phyloP scores from a whole-genome alignment of 2,113 vertebrate genomes.

The Nyctereutes procyonoides region DNA sequence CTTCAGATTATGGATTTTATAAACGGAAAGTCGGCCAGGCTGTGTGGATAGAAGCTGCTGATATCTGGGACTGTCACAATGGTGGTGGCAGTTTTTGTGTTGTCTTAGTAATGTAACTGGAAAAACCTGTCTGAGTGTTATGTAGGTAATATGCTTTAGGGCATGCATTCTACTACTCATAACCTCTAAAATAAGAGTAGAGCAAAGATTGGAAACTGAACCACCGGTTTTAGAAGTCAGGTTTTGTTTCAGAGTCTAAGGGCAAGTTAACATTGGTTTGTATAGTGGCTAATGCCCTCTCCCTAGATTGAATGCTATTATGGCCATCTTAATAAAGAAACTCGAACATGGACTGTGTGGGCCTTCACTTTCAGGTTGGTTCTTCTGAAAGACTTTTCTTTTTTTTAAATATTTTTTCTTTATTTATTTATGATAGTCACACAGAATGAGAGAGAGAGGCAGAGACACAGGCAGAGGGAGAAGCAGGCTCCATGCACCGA shows the following conservation, averaged over 20 bases:
- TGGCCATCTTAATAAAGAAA: background rate
- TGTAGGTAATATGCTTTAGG: background rate
- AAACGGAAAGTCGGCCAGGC: background rate
- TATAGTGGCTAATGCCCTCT: background rate
- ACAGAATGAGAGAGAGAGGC: no score
- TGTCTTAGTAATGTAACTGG: conserved; percentile 47
- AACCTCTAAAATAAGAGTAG: conserved; percentile 24
- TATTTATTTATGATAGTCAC: no score
- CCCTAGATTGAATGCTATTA: background rate
- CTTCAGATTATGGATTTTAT: background rate
- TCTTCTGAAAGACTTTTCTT: conserved; percentile 41
- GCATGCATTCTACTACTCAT: background rate
- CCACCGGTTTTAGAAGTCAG: background rate
- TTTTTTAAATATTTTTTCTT: no score
- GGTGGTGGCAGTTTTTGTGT: background rate
- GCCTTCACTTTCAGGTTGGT: background rate
- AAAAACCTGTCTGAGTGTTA: conserved; percentile 31
- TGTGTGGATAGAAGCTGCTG: background rate
- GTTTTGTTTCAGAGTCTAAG: conserved; percentile 15
- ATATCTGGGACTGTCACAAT: background rate
- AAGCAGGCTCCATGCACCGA: no score
- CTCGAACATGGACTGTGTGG: background rate
- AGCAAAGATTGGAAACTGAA: background rate
- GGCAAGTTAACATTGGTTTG: background rate
- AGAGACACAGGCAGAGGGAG: no score